phyloP scores from a whole-genome alignment of 2,888 invertebrate species.

The Mythimna loreyi region DNA sequence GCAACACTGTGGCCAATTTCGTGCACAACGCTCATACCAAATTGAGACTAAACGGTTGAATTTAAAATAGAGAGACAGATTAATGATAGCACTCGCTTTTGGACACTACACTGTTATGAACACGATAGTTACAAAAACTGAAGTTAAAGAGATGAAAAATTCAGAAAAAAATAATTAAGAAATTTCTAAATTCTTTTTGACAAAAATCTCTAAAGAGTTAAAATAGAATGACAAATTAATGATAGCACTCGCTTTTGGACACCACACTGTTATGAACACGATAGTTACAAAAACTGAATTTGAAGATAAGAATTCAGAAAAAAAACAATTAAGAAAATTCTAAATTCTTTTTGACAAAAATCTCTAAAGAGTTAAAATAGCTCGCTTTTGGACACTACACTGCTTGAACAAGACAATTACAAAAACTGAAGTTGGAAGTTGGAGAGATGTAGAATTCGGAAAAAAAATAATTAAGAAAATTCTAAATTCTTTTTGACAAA shows the following conservation, averaged over 20 bases:
- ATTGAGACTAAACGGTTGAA: slow-evolving; percentile 57
- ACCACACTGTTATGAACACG: no score
- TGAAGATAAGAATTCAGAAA: no score
- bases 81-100: slow-evolving; percentile 43
- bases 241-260: no score
- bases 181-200: neutral
- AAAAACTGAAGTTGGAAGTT: no score
- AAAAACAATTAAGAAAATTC: no score
- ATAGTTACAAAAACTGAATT: no score
- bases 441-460: neutral
- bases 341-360: neutral
- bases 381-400: no score
- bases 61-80: slow-evolving; percentile 56
- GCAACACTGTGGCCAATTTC: slow-evolving; percentile 63
- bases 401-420: no score
- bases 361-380: neutral
- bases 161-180: neutral
- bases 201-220: neutral
- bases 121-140: slow-evolving; percentile 7
- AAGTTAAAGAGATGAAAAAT: neutral
- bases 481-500: neutral
- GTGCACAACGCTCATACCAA: slow-evolving; percentile 54
- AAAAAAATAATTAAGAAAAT: no score
- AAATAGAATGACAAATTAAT: no score
- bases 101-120: slow-evolving; percentile 21